Base-by-base conservation (phyloP, 1,140 invertebrate species). In the Saccostrea echinata region DNA sequence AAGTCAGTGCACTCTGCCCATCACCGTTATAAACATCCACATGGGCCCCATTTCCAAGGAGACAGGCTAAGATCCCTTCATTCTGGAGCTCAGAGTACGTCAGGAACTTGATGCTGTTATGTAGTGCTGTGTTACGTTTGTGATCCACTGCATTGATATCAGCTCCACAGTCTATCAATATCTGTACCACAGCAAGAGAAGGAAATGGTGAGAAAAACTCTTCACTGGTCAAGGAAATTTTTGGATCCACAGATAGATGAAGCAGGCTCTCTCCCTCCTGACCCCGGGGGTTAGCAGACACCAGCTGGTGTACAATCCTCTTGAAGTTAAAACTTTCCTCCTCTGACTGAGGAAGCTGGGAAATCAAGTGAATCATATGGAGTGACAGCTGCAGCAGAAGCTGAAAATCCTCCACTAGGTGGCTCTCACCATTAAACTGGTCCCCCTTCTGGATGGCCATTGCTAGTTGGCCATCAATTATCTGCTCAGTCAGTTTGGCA, bases 191-290 rank as follows among this genome's bases (percentile, higher is more conserved):
- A 18, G 88, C 86, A 18, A 91, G 51, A 11, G 91, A 86, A 21
- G 91, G 91, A 76, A 91, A 91, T 52, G 89, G 85, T 0, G 91
- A 91, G 82, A 90, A 91, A 84, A 90, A 91, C 52, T 91, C 90
- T 6, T 92, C 91, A 82, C 88, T 88, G 0, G 88, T 92, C 9
- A 91, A 53, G 4, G 90, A 90, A 27, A 91, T 89, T 71, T 90
- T 90, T 18, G 89, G 87, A 90, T 89, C 89, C 13, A 89, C 97
- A 64, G 97, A 97, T 88, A 98, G 96, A 95, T 98, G 98, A 82
- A 98, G 95, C 21, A 97, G 96, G n/a, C 97, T 97, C 94, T 98
- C 97, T 4, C 97, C 97, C 88, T 97, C 96, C 24, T 96, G 76
- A 95, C 96, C 95, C 52, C 95, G 95, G n/a, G 97, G 97, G 92